A percentile compares a stretch with the other conserved stretches of the same genome.
Conservation (phyloP, 1,140 invertebrate species). For the Dendrolimus punctatus region DNA sequence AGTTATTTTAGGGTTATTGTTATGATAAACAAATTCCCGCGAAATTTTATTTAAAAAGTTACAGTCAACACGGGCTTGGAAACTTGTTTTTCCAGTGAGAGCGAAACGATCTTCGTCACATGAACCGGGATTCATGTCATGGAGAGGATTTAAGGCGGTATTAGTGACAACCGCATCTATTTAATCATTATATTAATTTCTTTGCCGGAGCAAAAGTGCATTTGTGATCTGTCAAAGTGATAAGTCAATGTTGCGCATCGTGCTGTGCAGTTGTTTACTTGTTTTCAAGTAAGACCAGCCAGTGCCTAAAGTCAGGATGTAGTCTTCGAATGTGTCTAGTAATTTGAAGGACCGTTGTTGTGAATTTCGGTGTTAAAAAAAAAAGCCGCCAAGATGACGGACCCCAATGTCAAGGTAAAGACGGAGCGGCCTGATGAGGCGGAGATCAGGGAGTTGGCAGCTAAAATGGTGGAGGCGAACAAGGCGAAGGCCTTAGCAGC, state of each 20-base stretch:
- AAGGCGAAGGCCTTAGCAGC: conserved; percentile 78
- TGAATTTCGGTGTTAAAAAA: neutral
- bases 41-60: conserved; percentile 32
- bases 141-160: no score
- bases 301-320: conserved; percentile 36
- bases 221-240: conserved; percentile 48
- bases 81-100: conserved; percentile 34
- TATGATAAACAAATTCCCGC: conserved; percentile 16
- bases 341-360: neutral
- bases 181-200: no score
- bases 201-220: conserved; percentile 5
- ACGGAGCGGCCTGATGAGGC: conserved; percentile 88
- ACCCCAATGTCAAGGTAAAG: conserved; percentile 76
- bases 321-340: conserved; percentile 18
- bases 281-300: conserved; percentile 25
- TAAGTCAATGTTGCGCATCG: conserved; percentile 35
- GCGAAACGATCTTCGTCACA: conserved; percentile 8
- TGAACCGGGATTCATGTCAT: conserved; percentile 3
- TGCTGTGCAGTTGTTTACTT: conserved; percentile 42
- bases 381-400: conserved; percentile 39
- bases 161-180: no score
- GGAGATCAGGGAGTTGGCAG: conserved; percentile 87
- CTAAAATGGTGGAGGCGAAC: conserved; percentile 89
- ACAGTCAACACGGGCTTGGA: conserved; percentile 28
- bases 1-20: conserved; percentile 7